Conservation (phyloP, 2,797 vertebrate genomes). For the Darevskia nairensis region DNA sequence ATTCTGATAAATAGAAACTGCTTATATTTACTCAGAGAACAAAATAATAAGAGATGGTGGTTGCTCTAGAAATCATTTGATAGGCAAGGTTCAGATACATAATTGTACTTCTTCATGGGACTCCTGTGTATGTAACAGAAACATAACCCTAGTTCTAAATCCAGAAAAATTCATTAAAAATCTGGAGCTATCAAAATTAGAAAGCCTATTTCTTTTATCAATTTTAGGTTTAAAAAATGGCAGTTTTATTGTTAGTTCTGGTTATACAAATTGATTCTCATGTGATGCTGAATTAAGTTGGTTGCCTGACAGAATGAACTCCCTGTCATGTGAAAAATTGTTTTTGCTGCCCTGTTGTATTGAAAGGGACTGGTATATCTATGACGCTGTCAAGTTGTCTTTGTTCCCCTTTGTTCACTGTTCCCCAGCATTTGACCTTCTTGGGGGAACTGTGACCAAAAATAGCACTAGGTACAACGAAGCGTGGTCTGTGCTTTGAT, state of each 20-base stretch:
- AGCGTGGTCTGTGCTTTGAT: not conserved
- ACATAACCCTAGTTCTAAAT: not conserved
- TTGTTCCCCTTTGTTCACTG: conserved; percentile 8
- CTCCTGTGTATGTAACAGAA: not conserved
- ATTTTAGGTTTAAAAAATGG: not conserved
- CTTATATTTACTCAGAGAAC: not conserved
- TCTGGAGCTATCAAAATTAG: not conserved
- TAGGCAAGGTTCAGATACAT: not conserved
- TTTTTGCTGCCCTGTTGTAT: conserved; percentile 23
- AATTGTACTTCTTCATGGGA: not conserved
- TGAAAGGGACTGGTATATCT: conserved; percentile 14
- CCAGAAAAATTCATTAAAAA: not conserved
- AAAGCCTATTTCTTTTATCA: not conserved
- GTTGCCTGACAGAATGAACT: not conserved
- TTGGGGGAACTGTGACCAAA: conserved; percentile 24
- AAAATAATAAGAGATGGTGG: not conserved
- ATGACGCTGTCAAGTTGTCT: conserved; percentile 23
- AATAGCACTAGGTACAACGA: not conserved
- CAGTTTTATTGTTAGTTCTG: not conserved
- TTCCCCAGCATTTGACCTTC: conserved; percentile 9
- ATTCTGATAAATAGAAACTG: not conserved
- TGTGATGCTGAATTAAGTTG: not conserved
- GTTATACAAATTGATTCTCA: not conserved
- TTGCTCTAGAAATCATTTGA: not conserved
- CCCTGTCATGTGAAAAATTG: not conserved